A percentile compares a stretch with the other conserved stretches of the same genome.
Conservation (phyloP, 2,113 vertebrate species). For the Riparia riparia region DNA sequence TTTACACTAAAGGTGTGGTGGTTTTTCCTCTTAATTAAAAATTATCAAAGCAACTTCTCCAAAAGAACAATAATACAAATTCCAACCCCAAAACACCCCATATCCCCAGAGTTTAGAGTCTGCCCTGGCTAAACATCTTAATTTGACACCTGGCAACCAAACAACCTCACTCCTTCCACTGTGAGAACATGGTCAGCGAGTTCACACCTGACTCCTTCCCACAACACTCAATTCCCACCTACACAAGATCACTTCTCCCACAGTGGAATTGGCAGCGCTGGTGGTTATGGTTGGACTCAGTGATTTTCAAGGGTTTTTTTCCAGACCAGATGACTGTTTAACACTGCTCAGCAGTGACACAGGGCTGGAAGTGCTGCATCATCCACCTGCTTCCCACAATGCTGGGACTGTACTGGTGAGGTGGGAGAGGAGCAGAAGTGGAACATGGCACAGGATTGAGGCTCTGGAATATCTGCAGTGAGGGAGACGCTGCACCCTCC, state of each 20-base stretch:
- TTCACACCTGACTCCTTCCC: neutral
- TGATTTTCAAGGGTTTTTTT: neutral
- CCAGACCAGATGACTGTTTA: neutral
- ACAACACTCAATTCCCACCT: neutral
- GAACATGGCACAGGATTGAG: neutral
- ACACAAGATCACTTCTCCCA: neutral
- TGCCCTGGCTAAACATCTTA: neutral
- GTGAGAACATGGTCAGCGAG: neutral
- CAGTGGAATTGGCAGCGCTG: accelerated
- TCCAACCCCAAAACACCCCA: neutral
- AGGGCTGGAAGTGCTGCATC: neutral
- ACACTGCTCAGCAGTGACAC: neutral
- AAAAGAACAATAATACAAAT: accelerated
- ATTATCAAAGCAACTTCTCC: neutral
- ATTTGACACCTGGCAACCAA: neutral
- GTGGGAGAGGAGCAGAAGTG: neutral
- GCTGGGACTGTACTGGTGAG: accelerated
- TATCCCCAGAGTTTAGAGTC: neutral
- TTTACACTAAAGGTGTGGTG: neutral
- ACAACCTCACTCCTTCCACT: neutral
- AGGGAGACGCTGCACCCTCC: neutral
- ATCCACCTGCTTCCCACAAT: neutral
- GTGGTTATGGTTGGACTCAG: accelerated
- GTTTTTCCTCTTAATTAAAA: neutral
- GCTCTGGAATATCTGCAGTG: neutral